phyloP scores from a whole-genome alignment of 2,888 invertebrate species.

The Exephanes ischioxanthus region DNA sequence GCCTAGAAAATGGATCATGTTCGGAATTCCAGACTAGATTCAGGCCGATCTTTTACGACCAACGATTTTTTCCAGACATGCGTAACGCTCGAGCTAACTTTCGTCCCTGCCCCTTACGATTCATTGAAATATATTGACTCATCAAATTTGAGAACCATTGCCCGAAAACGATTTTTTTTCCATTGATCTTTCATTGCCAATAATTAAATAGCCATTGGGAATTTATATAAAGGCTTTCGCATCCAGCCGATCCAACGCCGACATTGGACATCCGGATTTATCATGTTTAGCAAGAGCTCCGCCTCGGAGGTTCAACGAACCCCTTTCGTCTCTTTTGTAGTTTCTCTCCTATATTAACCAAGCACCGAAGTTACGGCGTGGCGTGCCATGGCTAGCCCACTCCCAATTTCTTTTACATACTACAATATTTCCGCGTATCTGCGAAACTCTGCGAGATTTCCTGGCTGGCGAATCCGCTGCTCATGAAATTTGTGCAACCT shows the following conservation, averaged over 20 bases:
- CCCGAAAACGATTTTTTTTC: neutral
- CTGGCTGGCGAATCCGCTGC: neutral
- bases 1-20: too few relatives aligned
- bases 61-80: too few relatives aligned
- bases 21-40: too few relatives aligned
- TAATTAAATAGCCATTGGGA: neutral
- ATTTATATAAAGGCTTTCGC: neutral
- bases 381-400: neutral
- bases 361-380: neutral
- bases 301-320: slow-evolving; percentile 9
- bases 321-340: neutral
- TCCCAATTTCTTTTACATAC: slow-evolving; percentile 5
- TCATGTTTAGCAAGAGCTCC: neutral
- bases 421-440: neutral
- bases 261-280: neutral
- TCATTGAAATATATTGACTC: neutral
- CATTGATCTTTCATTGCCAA: neutral
- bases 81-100: neutral
- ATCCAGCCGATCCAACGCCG: neutral
- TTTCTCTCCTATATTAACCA: neutral
- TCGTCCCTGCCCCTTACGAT: neutral
- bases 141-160: neutral
- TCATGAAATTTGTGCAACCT: slow-evolving; percentile 26
- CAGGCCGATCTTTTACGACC: too few relatives aligned
- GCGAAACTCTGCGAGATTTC: slow-evolving; percentile 11